Base-by-base conservation (phyloP, 1,140 invertebrate species). In the Brachionus plicatilis region DNA sequence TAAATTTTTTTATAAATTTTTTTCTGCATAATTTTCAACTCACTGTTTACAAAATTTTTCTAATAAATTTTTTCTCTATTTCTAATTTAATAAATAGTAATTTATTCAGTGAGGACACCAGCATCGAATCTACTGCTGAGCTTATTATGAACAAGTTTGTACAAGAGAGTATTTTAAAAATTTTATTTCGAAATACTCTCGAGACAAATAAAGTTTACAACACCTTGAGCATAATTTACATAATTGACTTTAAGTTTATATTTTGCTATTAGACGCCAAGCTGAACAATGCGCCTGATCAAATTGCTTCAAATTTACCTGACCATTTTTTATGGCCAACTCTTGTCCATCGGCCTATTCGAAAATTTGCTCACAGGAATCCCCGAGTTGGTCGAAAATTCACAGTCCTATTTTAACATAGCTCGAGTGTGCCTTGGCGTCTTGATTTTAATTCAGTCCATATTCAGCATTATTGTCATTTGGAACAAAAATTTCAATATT, bases 331-430 rank as follows among this genome's bases (percentile, higher is more conserved):
- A 76, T 50, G 72, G 72, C 4, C 72, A 76, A 11, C 14, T 76
- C 6, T 12, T 76, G 47, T 76, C 72, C 6, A 76, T 76, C n/a
- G 72, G 72, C 8, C 11, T 76, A 0, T 76, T 50, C 47, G 72
- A 76, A 76, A 76, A 76, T 29, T 50, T 76, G 17, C 47, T 76
- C 24, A 76, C 45, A 20, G 72, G 72, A 11, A 76, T 76, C 27
- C 72, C 72, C 9, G 72, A 76, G 27, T 24, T 76, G 43, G 24
- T 76, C 24, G 27, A 76, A 50, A 29, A 76, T 50, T 50, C 72
- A 11, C 41, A 50, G 14, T 76, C 72, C 3, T 76, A 76, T 76
- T 76, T 76, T 50, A 76, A 76, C n/a, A 76, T 76, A 29, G 20
- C 43, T 1, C 17, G 72, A 27, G 72, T 76, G 24, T 14, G 41